phyloP scores from a whole-genome alignment of 2,888 invertebrate genomes.

The Hirtodrosophila cameraria region DNA sequence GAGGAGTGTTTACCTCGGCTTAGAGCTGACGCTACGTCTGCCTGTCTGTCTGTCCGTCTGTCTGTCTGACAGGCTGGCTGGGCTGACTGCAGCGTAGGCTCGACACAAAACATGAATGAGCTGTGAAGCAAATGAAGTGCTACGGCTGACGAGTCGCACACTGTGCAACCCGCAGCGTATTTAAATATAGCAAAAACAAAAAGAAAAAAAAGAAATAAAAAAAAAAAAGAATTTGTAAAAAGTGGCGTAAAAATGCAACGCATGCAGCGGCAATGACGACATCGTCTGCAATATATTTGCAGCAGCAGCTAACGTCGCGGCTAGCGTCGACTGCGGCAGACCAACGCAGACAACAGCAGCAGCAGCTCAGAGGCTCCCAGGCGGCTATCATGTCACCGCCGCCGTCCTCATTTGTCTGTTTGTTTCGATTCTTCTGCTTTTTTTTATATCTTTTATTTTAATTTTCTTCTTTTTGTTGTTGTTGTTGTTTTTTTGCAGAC shows the following conservation, averaged over 20 bases:
- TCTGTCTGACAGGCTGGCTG: conserved; percentile 46
- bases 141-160: conserved; percentile 50
- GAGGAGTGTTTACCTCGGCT: conserved; percentile 76
- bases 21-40: conserved; percentile 55
- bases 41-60: conserved; percentile 46
- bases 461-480: conserved; percentile 30
- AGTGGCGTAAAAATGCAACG: conserved; percentile 65
- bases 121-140: conserved; percentile 81
- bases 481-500: conserved; percentile 18
- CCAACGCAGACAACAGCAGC: conserved; percentile 32
- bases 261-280: conserved; percentile 60
- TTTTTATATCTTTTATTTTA: conserved; percentile 46
- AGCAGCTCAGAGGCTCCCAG: conserved; percentile 50
- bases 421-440: conserved; percentile 55
- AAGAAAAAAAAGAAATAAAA: conserved; percentile 18
- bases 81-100: conserved; percentile 54
- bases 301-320: conserved; percentile 14
- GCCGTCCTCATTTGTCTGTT: conserved; percentile 76
- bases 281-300: conserved; percentile 47
- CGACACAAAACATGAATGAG: conserved; percentile 80
- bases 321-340: conserved; percentile 27
- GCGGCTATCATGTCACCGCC: conserved; percentile 76
- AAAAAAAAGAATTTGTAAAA: conserved; percentile 27
- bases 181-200: conserved; percentile 70
- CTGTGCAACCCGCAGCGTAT: conserved; percentile 75